These are phyloP conservation scores for Mus musculus DNA, from an alignment of 2,113 vertebrate genomes.

Conservation along the genomic window GRCm39 chr3:126857001-126857500, in stretches of 20 bases:
- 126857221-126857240: conserved; percentile 16
- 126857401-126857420: background rate
- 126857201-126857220: background rate
- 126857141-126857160: no score
- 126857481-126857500: background rate
- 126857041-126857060: no score
- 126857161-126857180: background rate
- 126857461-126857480: background rate
- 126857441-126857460: background rate
- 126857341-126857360: background rate
- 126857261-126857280: background rate
- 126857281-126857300: background rate
- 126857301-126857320: background rate
- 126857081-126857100: no score
- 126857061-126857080: no score
- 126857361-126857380: background rate
- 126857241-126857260: background rate
- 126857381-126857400: background rate
- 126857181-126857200: background rate
- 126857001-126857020: no score
- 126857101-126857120: no score
- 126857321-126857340: background rate
- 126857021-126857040: no score
- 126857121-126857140: no score
- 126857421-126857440: background rate